These are phyloP conservation scores for Chiloscyllium plagiosum DNA, from an alignment of 2,113 vertebrate genomes.

Conservation along the genomic window DNA sequence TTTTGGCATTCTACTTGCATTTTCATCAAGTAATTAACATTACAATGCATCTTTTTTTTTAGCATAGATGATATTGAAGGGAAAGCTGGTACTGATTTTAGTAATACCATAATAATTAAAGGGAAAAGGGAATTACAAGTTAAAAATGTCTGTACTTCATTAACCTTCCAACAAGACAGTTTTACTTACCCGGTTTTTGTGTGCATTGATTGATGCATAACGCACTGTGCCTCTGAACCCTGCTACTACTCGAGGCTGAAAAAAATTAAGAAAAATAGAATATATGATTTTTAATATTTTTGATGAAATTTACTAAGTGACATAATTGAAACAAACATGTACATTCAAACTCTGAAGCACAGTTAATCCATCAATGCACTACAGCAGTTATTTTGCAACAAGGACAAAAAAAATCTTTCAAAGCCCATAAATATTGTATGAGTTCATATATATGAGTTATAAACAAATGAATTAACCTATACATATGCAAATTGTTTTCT, in stretches of 20 bases:
- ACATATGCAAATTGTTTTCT: background rate
- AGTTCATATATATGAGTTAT: background rate
- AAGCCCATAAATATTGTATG: background rate
- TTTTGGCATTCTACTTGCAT: background rate
- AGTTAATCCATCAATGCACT: background rate
- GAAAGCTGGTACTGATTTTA: background rate
- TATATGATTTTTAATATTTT: background rate
- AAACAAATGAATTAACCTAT: background rate
- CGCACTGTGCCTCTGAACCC: conserved; percentile 95
- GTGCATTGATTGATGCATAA: conserved; percentile 93
- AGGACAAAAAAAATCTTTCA: background rate
- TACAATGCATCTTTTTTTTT: background rate
- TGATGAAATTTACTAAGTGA: background rate
- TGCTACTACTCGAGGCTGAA: conserved; percentile 86
- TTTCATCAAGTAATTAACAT: background rate
- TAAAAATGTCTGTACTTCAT: background rate
- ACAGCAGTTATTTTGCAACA: background rate
- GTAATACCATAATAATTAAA: background rate
- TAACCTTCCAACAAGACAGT: background rate
- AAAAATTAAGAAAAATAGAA: conserved; percentile 41
- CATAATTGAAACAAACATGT: background rate
- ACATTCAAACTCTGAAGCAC: background rate
- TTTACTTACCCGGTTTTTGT: conserved; percentile 85
- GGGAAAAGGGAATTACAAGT: background rate
- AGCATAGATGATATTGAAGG: background rate